Conservation (phyloP, 1,140 invertebrate genomes). For the Brachionus sp. region DNA sequence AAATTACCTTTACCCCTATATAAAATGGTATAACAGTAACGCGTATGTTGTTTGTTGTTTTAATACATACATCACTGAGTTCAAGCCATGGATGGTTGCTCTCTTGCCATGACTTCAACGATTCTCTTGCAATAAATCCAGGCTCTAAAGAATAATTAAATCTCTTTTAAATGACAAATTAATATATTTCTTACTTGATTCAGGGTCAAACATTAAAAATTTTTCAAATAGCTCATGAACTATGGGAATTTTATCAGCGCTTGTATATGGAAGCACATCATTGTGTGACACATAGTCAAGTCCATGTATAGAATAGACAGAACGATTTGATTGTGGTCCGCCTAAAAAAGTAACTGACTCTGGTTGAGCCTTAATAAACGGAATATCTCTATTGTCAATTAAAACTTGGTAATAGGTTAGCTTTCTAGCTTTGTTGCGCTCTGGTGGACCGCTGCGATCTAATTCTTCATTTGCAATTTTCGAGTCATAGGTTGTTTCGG, state of each 20-base stretch:
- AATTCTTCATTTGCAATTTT: conserved; percentile 47
- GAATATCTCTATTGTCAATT: conserved; percentile 90
- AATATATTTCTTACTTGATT: conserved; percentile 68
- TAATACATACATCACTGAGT: conserved; percentile 91
- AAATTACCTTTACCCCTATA: conserved; percentile 74
- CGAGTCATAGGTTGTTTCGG: conserved; percentile 15
- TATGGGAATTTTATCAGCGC: conserved; percentile 73
- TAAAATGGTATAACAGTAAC: conserved; percentile 97
- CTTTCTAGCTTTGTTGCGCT: conserved; percentile 26
- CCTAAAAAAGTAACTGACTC: conserved; percentile 95
- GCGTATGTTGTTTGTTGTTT: conserved; percentile 89
- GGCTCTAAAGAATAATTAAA: not conserved
- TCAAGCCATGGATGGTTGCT: conserved; percentile 96
- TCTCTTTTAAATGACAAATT: too few species aligned
- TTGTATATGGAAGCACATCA: conserved; percentile 67
- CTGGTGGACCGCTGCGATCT: conserved; percentile 37
- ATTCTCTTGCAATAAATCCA: conserved; percentile 77
- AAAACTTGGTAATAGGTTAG: conserved; percentile 82
- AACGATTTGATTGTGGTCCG: conserved; percentile 83
- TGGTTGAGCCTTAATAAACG: conserved; percentile 72
- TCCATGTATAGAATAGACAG: conserved; percentile 83
- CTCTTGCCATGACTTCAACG: conserved; percentile 87
- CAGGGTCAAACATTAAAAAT: conserved; percentile 76
- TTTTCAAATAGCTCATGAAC: conserved; percentile 94
- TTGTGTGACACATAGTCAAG: conserved; percentile 94